These are phyloP conservation scores for Brotula barbata DNA, from an alignment of 2,797 vertebrate genomes.

Conservation along the genomic window DNA sequence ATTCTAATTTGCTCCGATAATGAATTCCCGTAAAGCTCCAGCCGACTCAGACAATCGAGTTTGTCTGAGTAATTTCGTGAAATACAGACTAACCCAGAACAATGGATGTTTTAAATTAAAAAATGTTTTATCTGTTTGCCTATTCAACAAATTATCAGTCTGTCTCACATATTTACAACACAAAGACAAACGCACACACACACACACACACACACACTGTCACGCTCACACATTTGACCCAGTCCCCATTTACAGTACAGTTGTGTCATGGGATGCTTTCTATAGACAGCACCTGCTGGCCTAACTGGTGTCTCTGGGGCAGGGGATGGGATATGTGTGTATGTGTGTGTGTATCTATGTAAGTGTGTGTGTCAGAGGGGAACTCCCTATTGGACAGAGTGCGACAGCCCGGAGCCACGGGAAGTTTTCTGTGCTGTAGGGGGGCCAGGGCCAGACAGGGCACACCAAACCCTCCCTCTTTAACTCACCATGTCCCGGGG, in stretches of 20 bases:
- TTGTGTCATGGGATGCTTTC: conserved; percentile 71
- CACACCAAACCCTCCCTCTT: conserved; percentile 54
- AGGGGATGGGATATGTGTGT: conserved; percentile 40
- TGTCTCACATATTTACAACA: conserved; percentile 23
- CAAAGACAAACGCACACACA: conserved; percentile 13
- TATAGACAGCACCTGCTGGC: conserved; percentile 82
- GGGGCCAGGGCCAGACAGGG: conserved; percentile 42
- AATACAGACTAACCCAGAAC: conserved; percentile 34
- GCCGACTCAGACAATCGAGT: conserved; percentile 37
- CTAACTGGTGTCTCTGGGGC: conserved; percentile 50
- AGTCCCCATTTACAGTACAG: conserved; percentile 65
- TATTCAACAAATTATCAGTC: conserved; percentile 40
- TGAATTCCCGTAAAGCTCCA: conserved; percentile 26
- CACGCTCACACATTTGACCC: conserved; percentile 43
- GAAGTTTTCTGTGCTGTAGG: conserved; percentile 49
- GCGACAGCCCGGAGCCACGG: conserved; percentile 57
- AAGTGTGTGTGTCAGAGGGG: conserved; percentile 29
- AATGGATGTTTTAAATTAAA: conserved; percentile 32
- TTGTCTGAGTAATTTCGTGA: conserved; percentile 32
- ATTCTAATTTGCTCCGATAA: conserved; percentile 43
- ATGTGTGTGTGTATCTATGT: conserved; percentile 21
- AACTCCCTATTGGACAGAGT: conserved; percentile 59
- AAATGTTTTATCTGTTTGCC: conserved; percentile 23
- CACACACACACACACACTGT: conserved; percentile 24
- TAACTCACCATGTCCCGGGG: conserved; percentile 73